A percentile compares a stretch with the other conserved stretches of the same genome.
phyloP scores from a whole-genome alignment of 2,797 vertebrate genomes.

The Myotis pilosus region DNA sequence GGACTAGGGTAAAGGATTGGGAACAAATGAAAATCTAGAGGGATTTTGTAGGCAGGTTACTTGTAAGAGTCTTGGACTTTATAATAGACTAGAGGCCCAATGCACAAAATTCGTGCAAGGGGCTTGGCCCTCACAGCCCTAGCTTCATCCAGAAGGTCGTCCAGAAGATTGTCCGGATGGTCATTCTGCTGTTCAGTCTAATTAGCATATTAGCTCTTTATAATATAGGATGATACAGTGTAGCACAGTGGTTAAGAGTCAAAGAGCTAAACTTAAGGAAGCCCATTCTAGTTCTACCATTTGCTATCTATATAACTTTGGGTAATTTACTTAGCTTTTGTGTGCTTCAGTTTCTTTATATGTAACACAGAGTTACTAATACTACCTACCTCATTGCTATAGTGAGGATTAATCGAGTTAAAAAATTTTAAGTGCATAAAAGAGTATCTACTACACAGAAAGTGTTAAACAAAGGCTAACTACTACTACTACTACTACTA shows the following conservation, averaged over 20 bases:
- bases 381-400: background rate
- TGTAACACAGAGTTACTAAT: background rate
- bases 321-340: background rate
- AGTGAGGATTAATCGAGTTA: background rate
- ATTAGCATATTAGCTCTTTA: too few relatives aligned
- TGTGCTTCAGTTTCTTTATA: background rate
- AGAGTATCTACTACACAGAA: background rate
- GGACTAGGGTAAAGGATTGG: background rate
- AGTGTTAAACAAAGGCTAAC: background rate
- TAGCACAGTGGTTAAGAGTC: background rate
- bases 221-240: background rate
- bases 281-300: background rate
- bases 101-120: too few relatives aligned
- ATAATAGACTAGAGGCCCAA: too few relatives aligned
- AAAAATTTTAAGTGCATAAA: background rate
- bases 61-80: background rate
- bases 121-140: too few relatives aligned
- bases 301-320: conserved; percentile 61
- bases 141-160: too few relatives aligned
- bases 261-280: background rate
- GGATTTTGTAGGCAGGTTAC: background rate
- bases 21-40: background rate
- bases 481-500: background rate
- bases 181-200: too few relatives aligned
- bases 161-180: too few relatives aligned